Evolutionary conservation across 2,113 vertebrate species (phyloP).

Genomic region (Sapajus apella): DNA sequence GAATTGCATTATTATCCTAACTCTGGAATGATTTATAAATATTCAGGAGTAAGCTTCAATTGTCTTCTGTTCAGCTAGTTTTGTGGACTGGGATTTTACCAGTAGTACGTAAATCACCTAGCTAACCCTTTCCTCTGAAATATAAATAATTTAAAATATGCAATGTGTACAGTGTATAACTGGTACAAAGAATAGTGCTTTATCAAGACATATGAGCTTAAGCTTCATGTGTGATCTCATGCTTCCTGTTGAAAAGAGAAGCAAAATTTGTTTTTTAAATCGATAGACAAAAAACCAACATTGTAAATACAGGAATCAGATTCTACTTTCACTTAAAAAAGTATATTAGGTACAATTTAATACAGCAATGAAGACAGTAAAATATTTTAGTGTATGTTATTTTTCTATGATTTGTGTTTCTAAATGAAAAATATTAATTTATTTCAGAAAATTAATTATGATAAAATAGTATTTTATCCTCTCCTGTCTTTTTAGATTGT

Average conservation of each 20-base stretch:
- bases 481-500: conserved; percentile 36
- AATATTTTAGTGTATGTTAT: background rate
- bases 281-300: conserved; percentile 78
- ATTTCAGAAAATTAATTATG: conserved; percentile 46
- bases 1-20: background rate
- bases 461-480: conserved; percentile 40
- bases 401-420: conserved; percentile 55
- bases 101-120: conserved; percentile 76
- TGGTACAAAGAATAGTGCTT: conserved; percentile 74
- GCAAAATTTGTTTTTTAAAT: conserved; percentile 81
- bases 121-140: conserved; percentile 80
- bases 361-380: conserved; percentile 39
- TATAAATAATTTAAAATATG: conserved; percentile 86
- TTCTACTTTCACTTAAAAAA: conserved; percentile 60
- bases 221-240: conserved; percentile 83
- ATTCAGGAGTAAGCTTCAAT: background rate
- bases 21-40: conserved; percentile 56
- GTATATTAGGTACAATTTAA: background rate
- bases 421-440: conserved; percentile 48
- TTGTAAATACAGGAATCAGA: conserved; percentile 48
- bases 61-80: conserved; percentile 73
- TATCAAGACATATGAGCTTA: conserved; percentile 67
- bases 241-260: conserved; percentile 82
- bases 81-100: conserved; percentile 65
- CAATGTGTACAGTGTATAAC: conserved; percentile 70